Evolutionary conservation across 2,113 vertebrate species (phyloP).

Genomic region (Alligator sinensis): DNA sequence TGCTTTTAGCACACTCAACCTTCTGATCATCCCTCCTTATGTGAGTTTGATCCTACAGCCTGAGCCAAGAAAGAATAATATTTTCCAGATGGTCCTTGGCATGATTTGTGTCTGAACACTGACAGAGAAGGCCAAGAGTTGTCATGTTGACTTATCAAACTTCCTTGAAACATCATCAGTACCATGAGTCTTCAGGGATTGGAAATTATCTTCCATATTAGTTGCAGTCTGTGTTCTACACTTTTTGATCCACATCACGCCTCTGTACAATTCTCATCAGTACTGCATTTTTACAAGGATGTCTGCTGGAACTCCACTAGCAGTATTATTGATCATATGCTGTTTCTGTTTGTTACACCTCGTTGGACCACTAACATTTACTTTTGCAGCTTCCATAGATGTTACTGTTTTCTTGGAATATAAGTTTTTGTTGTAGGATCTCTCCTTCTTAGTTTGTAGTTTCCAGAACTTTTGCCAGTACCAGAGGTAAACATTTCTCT

Average conservation of each 20-base stretch:
- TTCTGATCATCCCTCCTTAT: neutral
- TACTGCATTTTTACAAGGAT: neutral
- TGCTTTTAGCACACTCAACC: accelerated
- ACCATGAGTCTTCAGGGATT: neutral
- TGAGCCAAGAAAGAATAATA: neutral
- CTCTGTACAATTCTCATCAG: neutral
- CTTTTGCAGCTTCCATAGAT: neutral
- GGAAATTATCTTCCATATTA: too few relatives aligned
- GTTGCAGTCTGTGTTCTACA: neutral
- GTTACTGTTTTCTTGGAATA: neutral
- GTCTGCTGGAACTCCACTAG: neutral
- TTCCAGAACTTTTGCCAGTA: neutral
- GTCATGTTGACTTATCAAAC: neutral
- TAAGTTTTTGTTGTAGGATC: too few relatives aligned
- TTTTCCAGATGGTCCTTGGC: neutral
- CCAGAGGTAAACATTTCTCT: neutral
- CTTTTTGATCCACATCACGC: neutral
- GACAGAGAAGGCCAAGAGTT: neutral
- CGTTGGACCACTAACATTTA: neutral
- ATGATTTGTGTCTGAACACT: neutral
- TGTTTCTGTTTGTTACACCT: neutral
- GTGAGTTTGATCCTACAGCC: neutral
- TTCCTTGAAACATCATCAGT: neutral
- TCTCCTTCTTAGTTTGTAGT: too few relatives aligned
- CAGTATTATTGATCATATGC: too few relatives aligned